These are phyloP conservation scores for Drosophila nigromelanica DNA, from an alignment of 1,140 invertebrate genomes.

Conservation along the genomic window DNA sequence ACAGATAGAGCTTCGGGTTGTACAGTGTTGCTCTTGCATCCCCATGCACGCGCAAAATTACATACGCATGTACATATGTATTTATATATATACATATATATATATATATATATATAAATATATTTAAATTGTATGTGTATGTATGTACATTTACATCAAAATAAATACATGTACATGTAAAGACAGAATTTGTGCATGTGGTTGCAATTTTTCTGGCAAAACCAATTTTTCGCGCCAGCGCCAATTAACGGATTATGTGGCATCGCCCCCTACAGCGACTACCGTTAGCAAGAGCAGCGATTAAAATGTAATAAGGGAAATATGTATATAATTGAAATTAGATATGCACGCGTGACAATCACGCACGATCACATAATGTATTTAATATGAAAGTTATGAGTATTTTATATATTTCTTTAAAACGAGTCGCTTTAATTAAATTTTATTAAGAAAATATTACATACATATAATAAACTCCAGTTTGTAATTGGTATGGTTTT, in stretches of 20 bases:
- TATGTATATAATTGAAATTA: slow-evolving; percentile 5
- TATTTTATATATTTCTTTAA: too few species aligned
- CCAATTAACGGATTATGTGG: slow-evolving; percentile 37
- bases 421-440: too few species aligned
- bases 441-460: too few species aligned
- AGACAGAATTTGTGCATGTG: slow-evolving; percentile 8
- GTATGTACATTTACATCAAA: slow-evolving; percentile 26
- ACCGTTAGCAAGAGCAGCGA: slow-evolving; percentile 24
- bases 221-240: slow-evolving; percentile 42
- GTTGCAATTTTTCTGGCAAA: slow-evolving; percentile 17
- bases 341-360: not conserved
- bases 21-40: slow-evolving; percentile 56
- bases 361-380: not conserved
- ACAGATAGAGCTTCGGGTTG: slow-evolving; percentile 52
- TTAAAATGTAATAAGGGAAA: slow-evolving; percentile 12
- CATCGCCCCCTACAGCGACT: slow-evolving; percentile 11
- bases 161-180: slow-evolving; percentile 22
- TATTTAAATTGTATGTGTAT: not conserved
- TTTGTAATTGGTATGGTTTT: too few species aligned
- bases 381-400: not conserved
- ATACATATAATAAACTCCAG: too few species aligned
- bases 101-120: not conserved
- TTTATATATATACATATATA: not conserved
- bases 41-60: slow-evolving; percentile 37
- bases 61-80: slow-evolving; percentile 4